phyloP scores from a whole-genome alignment of 2,113 vertebrate species.

The Tringa solitaria region DNA sequence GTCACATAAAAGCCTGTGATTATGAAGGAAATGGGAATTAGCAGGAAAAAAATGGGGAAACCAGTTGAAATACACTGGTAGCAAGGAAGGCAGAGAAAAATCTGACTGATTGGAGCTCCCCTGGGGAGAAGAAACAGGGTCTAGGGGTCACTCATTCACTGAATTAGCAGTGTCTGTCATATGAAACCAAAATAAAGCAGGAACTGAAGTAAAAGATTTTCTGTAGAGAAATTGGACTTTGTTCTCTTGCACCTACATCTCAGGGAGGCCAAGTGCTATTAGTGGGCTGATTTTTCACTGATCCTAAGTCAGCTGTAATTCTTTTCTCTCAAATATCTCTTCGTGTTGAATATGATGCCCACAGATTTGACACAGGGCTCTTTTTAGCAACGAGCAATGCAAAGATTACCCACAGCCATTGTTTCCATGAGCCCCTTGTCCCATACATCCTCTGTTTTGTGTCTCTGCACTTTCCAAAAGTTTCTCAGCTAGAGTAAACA shows the following conservation, averaged over 20 bases:
- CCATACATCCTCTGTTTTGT: neutral
- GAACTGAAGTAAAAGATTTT: constrained; percentile 85
- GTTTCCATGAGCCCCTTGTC: neutral
- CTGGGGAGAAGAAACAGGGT: constrained; percentile 63
- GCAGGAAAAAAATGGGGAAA: constrained; percentile 85
- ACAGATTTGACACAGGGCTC: neutral
- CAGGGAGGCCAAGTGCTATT: constrained; percentile 80
- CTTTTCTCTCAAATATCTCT: constrained; percentile 77
- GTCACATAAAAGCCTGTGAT: constrained; percentile 89
- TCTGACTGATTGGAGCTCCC: constrained; percentile 88
- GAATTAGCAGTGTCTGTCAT: constrained; percentile 92
- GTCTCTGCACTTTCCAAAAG: neutral
- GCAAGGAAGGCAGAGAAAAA: constrained; percentile 70
- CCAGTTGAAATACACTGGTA: constrained; percentile 76
- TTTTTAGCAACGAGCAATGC: neutral
- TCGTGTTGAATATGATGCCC: neutral
- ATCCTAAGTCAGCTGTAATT: constrained; percentile 61
- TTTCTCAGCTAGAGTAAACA: neutral
- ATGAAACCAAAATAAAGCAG: constrained; percentile 90
- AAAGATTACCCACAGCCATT: neutral
- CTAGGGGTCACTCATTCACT: constrained; percentile 83
- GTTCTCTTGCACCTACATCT: constrained; percentile 72
- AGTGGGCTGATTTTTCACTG: constrained; percentile 81
- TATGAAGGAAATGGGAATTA: constrained; percentile 96
- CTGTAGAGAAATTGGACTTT: constrained; percentile 73